Evolutionary conservation across 2,888 invertebrate species (phyloP).

Genomic region (Smittia sp.): DNA sequence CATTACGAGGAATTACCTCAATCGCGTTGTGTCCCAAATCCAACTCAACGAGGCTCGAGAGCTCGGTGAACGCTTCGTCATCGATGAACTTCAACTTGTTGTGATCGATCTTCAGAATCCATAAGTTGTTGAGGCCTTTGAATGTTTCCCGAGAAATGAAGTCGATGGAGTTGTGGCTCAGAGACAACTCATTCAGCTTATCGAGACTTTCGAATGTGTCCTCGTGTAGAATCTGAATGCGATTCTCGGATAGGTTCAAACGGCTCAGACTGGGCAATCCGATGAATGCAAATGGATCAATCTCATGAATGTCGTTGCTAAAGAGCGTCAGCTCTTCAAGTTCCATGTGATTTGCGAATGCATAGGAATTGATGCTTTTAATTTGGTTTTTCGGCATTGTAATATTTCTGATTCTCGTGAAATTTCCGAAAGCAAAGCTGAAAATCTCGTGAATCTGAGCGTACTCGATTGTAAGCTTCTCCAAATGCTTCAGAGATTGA

Average conservation of each 20-base stretch:
- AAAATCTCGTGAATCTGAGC: conserved; percentile 68
- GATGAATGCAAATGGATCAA: conserved; percentile 70
- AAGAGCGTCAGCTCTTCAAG: conserved; percentile 68
- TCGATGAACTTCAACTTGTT: conserved; percentile 76
- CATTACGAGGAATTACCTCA: conserved; percentile 51
- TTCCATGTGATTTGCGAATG: conserved; percentile 71
- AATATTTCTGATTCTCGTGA: conserved; percentile 65
- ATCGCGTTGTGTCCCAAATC: conserved; percentile 68
- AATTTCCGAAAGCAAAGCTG: conserved; percentile 71
- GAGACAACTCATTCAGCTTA: conserved; percentile 73
- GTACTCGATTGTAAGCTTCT: conserved; percentile 68
- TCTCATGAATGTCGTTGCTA: conserved; percentile 72
- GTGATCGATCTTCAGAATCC: conserved; percentile 68
- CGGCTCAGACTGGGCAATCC: conserved; percentile 70
- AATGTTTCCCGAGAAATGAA: conserved; percentile 75
- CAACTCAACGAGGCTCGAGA: conserved; percentile 70
- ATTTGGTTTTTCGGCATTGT: conserved; percentile 70
- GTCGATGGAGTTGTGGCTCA: conserved; percentile 74
- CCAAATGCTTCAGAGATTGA: conserved; percentile 64
- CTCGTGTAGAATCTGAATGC: conserved; percentile 78
- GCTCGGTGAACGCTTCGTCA: conserved; percentile 73
- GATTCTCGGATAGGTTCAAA: conserved; percentile 80
- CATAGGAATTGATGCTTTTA: conserved; percentile 62
- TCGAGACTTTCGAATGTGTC: conserved; percentile 74
- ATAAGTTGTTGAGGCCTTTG: conserved; percentile 70